Evolutionary conservation across 2,888 invertebrate genomes (phyloP).

Genomic region (Orthosia incerta): DNA sequence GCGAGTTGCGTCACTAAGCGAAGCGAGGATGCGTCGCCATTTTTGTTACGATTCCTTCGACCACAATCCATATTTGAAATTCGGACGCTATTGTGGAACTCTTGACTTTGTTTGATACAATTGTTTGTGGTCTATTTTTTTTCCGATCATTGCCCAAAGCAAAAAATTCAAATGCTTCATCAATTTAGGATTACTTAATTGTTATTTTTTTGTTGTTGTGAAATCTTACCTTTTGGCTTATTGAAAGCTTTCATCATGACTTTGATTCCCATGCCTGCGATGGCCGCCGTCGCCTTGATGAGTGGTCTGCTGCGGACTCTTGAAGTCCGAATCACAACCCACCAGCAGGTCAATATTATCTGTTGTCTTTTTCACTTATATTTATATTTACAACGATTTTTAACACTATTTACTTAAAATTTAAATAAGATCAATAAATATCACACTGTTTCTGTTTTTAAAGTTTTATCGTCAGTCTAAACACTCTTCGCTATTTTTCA

Average conservation of each 20-base stretch:
- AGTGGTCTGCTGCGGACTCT: conserved; percentile 79
- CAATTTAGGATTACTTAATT: background rate
- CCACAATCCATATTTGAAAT: conserved; percentile 68
- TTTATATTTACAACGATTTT: conserved; percentile 73
- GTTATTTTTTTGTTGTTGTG: background rate
- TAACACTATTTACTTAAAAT: conserved; percentile 74
- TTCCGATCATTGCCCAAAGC: background rate
- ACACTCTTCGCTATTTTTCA: conserved; percentile 91
- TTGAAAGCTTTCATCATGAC: conserved; percentile 96
- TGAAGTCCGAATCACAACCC: conserved; percentile 73
- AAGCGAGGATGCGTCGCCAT: conserved; percentile 78
- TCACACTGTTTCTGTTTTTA: conserved; percentile 82
- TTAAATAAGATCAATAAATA: conserved; percentile 87
- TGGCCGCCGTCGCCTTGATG: conserved; percentile 85
- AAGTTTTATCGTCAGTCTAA: conserved; percentile 80
- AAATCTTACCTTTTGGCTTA: conserved; percentile 95
- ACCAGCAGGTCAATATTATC: conserved; percentile 65
- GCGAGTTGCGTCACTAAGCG: conserved; percentile 77
- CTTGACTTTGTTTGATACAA: conserved; percentile 13
- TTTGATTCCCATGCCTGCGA: conserved; percentile 96
- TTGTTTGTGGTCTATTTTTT: conserved; percentile 2
- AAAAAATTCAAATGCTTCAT: background rate
- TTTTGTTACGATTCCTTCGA: conserved; percentile 73
- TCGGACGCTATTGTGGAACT: conserved; percentile 45
- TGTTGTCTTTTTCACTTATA: conserved; percentile 71